These are phyloP conservation scores for Anastrepha obliqua DNA, from an alignment of 1,140 invertebrate genomes.

Conservation along the genomic window DNA sequence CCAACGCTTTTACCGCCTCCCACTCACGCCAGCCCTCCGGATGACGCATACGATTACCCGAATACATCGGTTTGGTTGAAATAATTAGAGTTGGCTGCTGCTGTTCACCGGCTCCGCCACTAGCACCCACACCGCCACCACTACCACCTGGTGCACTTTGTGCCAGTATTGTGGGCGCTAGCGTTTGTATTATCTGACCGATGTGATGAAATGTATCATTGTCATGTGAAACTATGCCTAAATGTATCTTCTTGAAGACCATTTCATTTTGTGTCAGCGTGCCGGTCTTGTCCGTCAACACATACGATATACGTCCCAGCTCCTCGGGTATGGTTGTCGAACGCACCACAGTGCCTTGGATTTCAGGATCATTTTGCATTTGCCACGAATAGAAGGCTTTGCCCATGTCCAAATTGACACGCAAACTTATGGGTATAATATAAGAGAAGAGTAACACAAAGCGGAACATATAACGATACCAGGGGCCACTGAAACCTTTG, in stretches of 20 bases:
- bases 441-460: conserved; percentile 99
- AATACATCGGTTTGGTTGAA: conserved; percentile 67
- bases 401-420: conserved; percentile 99
- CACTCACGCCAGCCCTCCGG: conserved; percentile 87
- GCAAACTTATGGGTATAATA: conserved; percentile 98
- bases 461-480: conserved; percentile 97
- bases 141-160: conserved; percentile 62
- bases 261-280: conserved; percentile 99
- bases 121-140: conserved; percentile 56
- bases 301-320: conserved; percentile 95
- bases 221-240: conserved; percentile 92
- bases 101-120: conserved; percentile 60
- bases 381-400: conserved; percentile 98
- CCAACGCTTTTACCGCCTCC: conserved; percentile 95
- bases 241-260: conserved; percentile 96
- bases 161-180: conserved; percentile 66
- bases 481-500: conserved; percentile 96
- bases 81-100: conserved; percentile 11
- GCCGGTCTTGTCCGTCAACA: conserved; percentile 98
- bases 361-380: conserved; percentile 94
- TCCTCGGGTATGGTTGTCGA: conserved; percentile 99
- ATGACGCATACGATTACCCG: conserved; percentile 77
- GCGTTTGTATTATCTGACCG: conserved; percentile 72
- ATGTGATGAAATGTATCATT: conserved; percentile 85
- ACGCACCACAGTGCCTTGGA: conserved; percentile 96